These are phyloP conservation scores for Nymphalis urticae DNA, from an alignment of 2,888 invertebrate genomes.

Conservation along the genomic window DNA sequence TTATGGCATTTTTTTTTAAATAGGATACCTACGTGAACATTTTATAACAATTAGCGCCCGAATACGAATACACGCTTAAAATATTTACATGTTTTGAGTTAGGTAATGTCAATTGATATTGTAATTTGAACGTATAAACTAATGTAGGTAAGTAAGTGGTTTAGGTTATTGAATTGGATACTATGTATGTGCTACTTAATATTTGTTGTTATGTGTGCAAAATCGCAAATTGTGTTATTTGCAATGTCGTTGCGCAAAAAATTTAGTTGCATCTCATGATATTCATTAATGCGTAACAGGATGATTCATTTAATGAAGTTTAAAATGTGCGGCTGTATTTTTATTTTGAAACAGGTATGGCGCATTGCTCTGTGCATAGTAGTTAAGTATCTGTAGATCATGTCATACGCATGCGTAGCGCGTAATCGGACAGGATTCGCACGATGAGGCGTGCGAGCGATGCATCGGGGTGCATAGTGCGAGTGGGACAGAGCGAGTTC, in stretches of 20 bases:
- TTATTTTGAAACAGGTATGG: constrained; percentile 16
- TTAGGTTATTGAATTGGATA: neutral
- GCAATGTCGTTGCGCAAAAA: neutral
- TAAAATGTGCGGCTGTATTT: neutral
- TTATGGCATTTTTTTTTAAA: constrained; percentile 11
- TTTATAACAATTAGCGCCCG: neutral
- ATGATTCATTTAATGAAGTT: constrained; percentile 5
- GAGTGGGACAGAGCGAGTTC: constrained; percentile 74
- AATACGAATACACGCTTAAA: too few species aligned
- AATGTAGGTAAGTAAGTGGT: constrained; percentile 6
- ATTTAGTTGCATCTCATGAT: too few species aligned
- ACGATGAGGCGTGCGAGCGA: constrained; percentile 68
- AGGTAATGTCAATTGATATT: neutral
- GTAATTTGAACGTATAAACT: neutral
- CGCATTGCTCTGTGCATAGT: constrained; percentile 18
- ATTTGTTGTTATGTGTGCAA: neutral
- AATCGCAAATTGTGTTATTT: neutral
- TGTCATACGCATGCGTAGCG: constrained; percentile 76
- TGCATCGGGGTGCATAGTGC: constrained; percentile 68
- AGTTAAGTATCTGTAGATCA: constrained; percentile 53
- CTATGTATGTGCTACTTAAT: neutral
- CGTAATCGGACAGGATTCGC: constrained; percentile 79
- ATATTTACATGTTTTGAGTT: neutral
- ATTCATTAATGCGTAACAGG: constrained; percentile 3
- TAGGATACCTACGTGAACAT: neutral